Base-by-base conservation (phyloP, 2,888 invertebrate species). In the Himalopsyche kuldschensis region DNA sequence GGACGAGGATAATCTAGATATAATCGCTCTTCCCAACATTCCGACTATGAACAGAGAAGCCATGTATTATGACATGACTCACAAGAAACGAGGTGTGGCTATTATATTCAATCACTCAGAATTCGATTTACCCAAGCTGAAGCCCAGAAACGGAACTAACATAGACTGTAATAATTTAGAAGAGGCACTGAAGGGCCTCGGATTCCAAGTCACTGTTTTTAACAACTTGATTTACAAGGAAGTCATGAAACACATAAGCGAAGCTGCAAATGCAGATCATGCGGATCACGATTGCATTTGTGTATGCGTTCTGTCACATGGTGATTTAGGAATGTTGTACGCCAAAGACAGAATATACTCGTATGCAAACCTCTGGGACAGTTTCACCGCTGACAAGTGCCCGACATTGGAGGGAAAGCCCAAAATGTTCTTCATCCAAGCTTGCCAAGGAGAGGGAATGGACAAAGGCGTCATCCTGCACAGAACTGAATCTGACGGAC, bases 71-170 rank as follows among this genome's bases (percentile, higher is more conserved):
- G 96, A 96, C 87, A 98, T 98, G 97, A 94, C 94, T 87, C 96
- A 97, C 89, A 92, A 93, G 87, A 92, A 94, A 85, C 94, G 98
- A 82, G 98, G 98, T 4, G 90, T 94, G 87, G 98, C 98, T 4
- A 89, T 97, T 20, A 96, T 98, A 88, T 97, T 98, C 88, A 98
- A 98, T 89, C 98, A 98, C 89, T 96, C 96, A 90, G 91, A 93
- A 88, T 98, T 98, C 88, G 94, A 94, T 86, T 93, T 95, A 84
- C 93, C 93, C 84, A 94, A 94, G 87, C 89, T 96, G 83, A 95
- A 95, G 89, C 89, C 93, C 15, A 93, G 97, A 83, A 93, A 94
- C 86, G 98, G 98, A 0, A 98, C 98, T 1, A 96, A 97, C 88
- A 94, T 95, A 75, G 98, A 98, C 89, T 94, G 96, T 87, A 94